Evolutionary conservation across 1,140 invertebrate species (phyloP).

Genomic region (Piezodorus guildinii): DNA sequence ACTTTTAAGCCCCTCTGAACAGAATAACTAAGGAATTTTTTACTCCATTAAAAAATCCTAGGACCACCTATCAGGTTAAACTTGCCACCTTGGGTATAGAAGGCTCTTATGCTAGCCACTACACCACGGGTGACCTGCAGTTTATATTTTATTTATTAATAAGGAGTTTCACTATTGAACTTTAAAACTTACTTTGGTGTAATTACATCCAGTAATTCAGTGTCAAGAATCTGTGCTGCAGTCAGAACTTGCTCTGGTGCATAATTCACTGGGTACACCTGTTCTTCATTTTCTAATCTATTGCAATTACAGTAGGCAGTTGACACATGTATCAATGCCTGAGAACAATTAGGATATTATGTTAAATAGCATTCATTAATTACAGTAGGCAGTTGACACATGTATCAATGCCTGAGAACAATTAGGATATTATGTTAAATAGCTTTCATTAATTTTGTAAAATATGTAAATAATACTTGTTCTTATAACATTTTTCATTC

Average conservation of each 20-base stretch:
- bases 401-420: slow-evolving; percentile 52
- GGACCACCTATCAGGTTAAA: too few species aligned
- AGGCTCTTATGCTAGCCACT: too few species aligned
- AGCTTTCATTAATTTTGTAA: slow-evolving; percentile 45
- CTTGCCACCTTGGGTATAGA: too few species aligned
- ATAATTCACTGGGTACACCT: slow-evolving; percentile 71
- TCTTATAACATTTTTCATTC: too few species aligned
- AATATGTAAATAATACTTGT: too few species aligned
- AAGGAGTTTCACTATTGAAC: too few species aligned
- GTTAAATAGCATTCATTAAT: slow-evolving; percentile 40
- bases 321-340: slow-evolving; percentile 68
- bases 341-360: slow-evolving; percentile 15
- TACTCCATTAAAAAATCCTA: too few species aligned
- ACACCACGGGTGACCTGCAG: too few species aligned
- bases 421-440: not conserved
- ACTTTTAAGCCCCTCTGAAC: too few species aligned
- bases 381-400: slow-evolving; percentile 75
- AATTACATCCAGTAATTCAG: slow-evolving; percentile 40
- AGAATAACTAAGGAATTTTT: too few species aligned
- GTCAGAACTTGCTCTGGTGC: slow-evolving; percentile 76
- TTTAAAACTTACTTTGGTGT: slow-evolving; percentile 27
- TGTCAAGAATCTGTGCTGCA: slow-evolving; percentile 64
- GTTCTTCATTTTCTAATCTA: slow-evolving; percentile 56
- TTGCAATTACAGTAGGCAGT: slow-evolving; percentile 69
- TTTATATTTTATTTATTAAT: too few species aligned